phyloP scores from a whole-genome alignment of 2,888 invertebrate genomes.

The Podabrus alpinus region DNA sequence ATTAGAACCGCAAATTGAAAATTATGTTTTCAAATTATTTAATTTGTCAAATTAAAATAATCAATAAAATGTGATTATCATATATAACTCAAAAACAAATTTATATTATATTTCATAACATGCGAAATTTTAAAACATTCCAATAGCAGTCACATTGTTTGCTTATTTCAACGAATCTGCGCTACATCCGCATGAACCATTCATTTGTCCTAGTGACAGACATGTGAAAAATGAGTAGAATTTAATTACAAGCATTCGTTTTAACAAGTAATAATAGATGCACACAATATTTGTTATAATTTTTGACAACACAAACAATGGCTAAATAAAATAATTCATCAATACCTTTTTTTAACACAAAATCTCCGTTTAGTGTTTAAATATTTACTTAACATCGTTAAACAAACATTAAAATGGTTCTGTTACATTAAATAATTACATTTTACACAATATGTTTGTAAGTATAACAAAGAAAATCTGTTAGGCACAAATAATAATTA shows the following conservation, averaged over 20 bases:
- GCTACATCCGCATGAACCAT: conserved; percentile 21
- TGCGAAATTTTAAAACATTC: conserved; percentile 7
- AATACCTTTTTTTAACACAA: background rate
- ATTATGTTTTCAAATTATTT: background rate
- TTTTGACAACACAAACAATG: background rate
- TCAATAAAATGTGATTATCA: background rate
- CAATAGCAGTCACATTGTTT: conserved; percentile 20
- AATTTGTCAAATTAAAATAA: background rate
- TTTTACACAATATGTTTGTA: too few relatives aligned
- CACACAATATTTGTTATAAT: conserved; percentile 6
- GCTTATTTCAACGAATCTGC: conserved; percentile 21
- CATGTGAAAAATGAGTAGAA: conserved; percentile 21
- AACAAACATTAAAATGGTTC: too few relatives aligned
- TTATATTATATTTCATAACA: conserved; percentile 8
- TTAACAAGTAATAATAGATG: conserved; percentile 20
- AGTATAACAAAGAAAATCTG: too few relatives aligned
- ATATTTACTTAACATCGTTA: too few relatives aligned
- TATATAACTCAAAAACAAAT: background rate
- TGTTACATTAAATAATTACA: too few relatives aligned
- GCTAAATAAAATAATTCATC: background rate
- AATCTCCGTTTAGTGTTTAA: background rate
- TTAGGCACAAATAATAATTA: too few relatives aligned
- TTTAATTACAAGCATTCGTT: conserved; percentile 26
- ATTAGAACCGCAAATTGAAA: background rate
- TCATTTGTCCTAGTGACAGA: conserved; percentile 23